Base-by-base conservation (phyloP, 2,113 vertebrate species). In the Gallinago jamesoni region DNA sequence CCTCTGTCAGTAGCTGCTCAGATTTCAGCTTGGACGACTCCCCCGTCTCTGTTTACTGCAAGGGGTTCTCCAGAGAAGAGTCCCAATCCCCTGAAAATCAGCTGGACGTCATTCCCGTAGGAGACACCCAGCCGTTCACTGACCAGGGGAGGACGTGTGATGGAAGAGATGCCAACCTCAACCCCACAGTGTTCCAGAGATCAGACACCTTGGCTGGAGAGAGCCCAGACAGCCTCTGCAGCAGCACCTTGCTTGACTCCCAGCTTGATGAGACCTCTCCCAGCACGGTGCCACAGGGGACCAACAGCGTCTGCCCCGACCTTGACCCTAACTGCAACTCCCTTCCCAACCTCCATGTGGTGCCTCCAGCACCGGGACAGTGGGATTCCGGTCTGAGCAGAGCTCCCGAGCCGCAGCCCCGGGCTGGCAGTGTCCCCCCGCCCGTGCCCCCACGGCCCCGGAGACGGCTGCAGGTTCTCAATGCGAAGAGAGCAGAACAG, bases 1-100 rank as follows among this genome's bases (percentile, higher is more conserved):
- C 99, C 62, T 99, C 99, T 56, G 99, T 99, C 91, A 99, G 99
- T 94, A 99, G 99, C 97, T 99, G 99, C 96, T 99, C 99, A 1
- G 99, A 99, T 96, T 98, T 99, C 92, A 99, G 99, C 90, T 98
- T 98, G 10, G 99, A 99, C 62, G 98, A 98, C 53, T 98, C 98
- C 3, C 99, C 99, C 0, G 96, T 98, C 55, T 98, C 98, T 1
- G 98, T 98, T 84, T 98, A 98, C 96, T 98, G 77, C 55, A 97
- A 96, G n/a, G 77, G 77, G 5, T 98, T 98, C 20, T 94, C 98
- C 11, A 57, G 91, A 6, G 95, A 96, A 12, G 97, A 97, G 47
- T 94, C 98, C 33, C 97, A 33, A 15, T 85, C 96, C 19, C 96
- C 95, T 76, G 64, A 96, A 25, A 78, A 93, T 45, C 84, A 97